These are phyloP conservation scores for Chrysaora quinquecirrha DNA, from an alignment of 30 jellyfish, hydroid and myxozoan species.

Conservation along the genomic window DNA sequence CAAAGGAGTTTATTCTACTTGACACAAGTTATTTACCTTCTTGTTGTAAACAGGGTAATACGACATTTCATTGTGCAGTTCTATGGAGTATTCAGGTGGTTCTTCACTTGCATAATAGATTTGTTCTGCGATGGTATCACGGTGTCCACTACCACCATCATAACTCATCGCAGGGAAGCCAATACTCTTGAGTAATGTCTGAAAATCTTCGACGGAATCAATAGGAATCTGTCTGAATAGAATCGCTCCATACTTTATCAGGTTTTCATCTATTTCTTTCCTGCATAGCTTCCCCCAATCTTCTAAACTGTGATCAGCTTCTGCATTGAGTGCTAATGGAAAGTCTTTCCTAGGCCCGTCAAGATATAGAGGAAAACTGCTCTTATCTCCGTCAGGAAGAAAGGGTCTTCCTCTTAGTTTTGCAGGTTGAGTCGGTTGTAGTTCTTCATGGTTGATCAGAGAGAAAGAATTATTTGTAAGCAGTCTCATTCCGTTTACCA, in stretches of 20 bases:
- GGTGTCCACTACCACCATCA: conserved; percentile 76
- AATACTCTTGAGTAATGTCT: conserved; percentile 14
- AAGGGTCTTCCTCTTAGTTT: conserved; percentile 55
- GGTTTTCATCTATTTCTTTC: conserved; percentile 45
- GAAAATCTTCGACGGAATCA: conserved; percentile 53
- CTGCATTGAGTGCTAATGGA: conserved; percentile 50
- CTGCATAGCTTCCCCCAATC: conserved; percentile 60
- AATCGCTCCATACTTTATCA: conserved; percentile 64
- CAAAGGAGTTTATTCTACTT: neutral
- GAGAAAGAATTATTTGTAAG: conserved; percentile 8
- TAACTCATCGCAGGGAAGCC: conserved; percentile 70
- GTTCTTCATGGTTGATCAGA: conserved; percentile 22
- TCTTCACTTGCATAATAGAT: conserved; percentile 89
- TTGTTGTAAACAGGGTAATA: conserved; percentile 56
- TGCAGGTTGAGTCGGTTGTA: neutral
- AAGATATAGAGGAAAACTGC: conserved; percentile 52
- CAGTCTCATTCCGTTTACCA: neutral
- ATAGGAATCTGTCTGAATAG: conserved; percentile 74
- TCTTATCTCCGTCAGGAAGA: conserved; percentile 64
- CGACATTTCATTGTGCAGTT: conserved; percentile 91
- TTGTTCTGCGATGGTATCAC: conserved; percentile 38
- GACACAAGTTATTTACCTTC: conserved; percentile 47
- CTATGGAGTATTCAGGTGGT: conserved; percentile 81
- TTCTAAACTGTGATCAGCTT: conserved; percentile 38
- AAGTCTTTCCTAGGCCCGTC: conserved; percentile 50